phyloP scores from a whole-genome alignment of 2,113 vertebrate genomes.

The Burhinus bistriatus region DNA sequence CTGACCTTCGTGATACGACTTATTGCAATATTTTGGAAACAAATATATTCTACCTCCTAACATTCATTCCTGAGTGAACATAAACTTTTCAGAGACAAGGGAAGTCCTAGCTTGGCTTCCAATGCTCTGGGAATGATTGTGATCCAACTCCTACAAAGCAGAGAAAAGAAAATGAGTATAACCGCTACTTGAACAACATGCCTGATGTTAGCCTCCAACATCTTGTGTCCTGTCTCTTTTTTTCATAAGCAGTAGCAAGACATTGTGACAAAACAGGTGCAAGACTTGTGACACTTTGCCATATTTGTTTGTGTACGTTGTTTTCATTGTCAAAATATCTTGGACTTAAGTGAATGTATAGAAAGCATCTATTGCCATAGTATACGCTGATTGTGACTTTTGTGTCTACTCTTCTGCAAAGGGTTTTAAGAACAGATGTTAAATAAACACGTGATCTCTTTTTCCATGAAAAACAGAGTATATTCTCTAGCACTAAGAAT shows the following conservation, averaged over 20 bases:
- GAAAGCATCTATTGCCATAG: background rate
- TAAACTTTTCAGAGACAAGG: background rate
- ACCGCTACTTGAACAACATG: background rate
- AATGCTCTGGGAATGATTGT: background rate
- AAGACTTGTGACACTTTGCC: background rate
- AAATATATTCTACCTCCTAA: background rate
- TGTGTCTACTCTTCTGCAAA: background rate
- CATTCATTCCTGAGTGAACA: background rate
- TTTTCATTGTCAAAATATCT: background rate
- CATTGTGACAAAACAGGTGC: background rate
- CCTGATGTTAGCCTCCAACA: background rate
- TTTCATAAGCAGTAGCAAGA: background rate
- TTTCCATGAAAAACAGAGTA: background rate
- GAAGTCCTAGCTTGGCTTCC: background rate
- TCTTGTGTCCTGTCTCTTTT: background rate
- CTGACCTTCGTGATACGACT: background rate
- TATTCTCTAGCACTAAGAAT: background rate
- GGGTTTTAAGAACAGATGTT: background rate
- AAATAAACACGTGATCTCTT: background rate
- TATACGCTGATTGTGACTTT: background rate
- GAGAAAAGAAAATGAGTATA: background rate
- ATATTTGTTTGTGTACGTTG: background rate
- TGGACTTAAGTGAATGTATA: background rate
- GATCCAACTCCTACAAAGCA: background rate
- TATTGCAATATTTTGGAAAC: background rate